A percentile compares a stretch with the other conserved stretches of the same genome.
Conservation (phyloP, 2,797 vertebrate genomes). For the Manis pentadactyla region DNA sequence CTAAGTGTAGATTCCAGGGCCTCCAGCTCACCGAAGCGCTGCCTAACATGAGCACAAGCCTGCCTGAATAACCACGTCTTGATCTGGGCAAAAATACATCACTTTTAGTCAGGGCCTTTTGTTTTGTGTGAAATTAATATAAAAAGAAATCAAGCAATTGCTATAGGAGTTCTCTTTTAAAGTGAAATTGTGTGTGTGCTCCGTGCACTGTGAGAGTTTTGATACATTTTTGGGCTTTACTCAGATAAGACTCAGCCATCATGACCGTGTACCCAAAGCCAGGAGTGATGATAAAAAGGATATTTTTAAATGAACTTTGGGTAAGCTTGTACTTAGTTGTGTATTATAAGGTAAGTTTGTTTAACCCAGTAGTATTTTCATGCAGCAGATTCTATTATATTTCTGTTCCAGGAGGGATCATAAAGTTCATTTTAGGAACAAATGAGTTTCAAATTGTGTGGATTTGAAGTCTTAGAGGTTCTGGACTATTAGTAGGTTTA, state of each 20-base stretch:
- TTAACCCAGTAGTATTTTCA: neutral
- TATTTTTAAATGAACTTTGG: neutral
- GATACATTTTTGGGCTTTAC: neutral
- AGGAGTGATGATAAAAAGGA: neutral
- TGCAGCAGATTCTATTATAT: neutral
- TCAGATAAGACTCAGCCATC: neutral
- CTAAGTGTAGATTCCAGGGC: constrained; percentile 67
- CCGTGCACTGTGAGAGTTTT: neutral
- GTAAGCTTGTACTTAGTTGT: neutral
- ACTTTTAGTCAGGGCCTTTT: neutral
- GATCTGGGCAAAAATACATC: neutral
- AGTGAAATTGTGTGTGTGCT: neutral
- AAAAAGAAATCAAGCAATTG: neutral
- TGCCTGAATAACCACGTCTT: constrained; percentile 50
- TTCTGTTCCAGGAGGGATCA: neutral
- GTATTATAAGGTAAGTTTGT: neutral
- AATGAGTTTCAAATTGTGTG: constrained; percentile 10
- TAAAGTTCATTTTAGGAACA: constrained; percentile 8
- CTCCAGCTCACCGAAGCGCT: constrained; percentile 57
- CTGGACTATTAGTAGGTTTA: neutral
- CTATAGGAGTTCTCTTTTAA: neutral
- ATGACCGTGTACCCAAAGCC: neutral
- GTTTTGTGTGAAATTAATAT: neutral
- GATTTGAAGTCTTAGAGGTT: neutral
- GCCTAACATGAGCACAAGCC: neutral